Percentiles rank a stretch among this genome's conserved stretches.
These are phyloP conservation scores for Troides oblongomaculatus DNA, from an alignment of 2,888 invertebrate species.

Conservation along the genomic window DNA sequence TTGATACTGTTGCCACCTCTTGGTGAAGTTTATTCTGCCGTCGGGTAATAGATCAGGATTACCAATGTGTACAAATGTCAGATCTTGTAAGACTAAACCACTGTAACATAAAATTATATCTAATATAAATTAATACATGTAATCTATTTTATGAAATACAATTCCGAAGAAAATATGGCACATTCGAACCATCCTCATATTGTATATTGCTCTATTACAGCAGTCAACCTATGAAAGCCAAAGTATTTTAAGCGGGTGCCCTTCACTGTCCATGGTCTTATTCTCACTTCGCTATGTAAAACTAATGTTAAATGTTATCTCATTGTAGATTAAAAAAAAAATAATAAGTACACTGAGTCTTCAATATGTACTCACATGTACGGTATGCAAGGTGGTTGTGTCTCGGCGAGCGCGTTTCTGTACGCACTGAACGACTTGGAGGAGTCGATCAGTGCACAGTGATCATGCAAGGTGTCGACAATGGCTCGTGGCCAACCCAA, in stretches of 20 bases:
- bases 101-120: constrained; percentile 75
- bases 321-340: too few relatives aligned
- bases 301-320: too few relatives aligned
- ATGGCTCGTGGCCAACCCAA: constrained; percentile 96
- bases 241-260: too few relatives aligned
- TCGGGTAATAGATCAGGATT: constrained; percentile 94
- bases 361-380: constrained; percentile 90
- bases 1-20: constrained; percentile 99
- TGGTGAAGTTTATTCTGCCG: constrained; percentile 95
- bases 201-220: too few relatives aligned
- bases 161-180: too few relatives aligned
- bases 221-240: too few relatives aligned
- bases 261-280: too few relatives aligned
- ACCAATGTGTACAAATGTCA: constrained; percentile 99
- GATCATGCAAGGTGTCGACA: constrained; percentile 94
- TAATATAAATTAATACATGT: not conserved
- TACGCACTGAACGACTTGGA: constrained; percentile 99
- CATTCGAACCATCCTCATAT: too few relatives aligned
- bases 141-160: not conserved
- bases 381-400: constrained; percentile 98
- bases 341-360: not conserved
- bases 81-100: constrained; percentile 97
- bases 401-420: constrained; percentile 94
- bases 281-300: too few relatives aligned
- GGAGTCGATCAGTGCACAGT: constrained; percentile 97